Evolutionary conservation across 2,888 invertebrate species (phyloP), one percentile per base, ranked within the genome.

Genomic region (Philhelius pedissequus): DNA sequence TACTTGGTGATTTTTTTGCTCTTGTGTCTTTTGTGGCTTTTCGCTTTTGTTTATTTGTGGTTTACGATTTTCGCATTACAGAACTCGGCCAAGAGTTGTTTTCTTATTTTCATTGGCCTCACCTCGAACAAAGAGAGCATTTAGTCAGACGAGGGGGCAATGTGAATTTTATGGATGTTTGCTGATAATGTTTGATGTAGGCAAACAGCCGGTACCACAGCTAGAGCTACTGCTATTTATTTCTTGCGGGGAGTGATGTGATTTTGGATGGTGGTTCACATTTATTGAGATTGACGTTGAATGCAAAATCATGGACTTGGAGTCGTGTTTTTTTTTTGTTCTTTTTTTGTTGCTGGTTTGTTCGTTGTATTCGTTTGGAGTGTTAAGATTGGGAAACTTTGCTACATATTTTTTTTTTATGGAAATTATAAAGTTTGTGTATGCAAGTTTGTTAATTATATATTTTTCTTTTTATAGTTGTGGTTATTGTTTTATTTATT

Each of bases 161-260:
- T 32, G n/a, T 22, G 38, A 9, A 68, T 60, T 62, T 70, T 70
- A 66, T 69, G 73, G 56, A 48, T 73, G 73, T 81, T 70, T 81
- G 74, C 32, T 75, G 70, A 81, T 75, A 83, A 60, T 78, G 58
- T 74, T 83, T 70, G 78, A 64, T 78, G 70, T 78, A 45, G 73
- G 73, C 38, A 78, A 78, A 78, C 74, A 83, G 74, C 78, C 74
- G 78, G 66, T 70, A 75, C 64, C 40, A 30, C 69, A 45, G 74
- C 62, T 64, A 22, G 13, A 54, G 79, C 82, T 81, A 74, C 78
- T 78, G 60, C 58, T 45, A 52, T 48, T 52, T 62, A 25, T 50
- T 18, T 68, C 4, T n/a, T 18, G 48, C 9, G 69, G 48, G 77
- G 32, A 22, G 62, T 9, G 20, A 7, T 56, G 56, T 32, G 56